A percentile compares a stretch with the other conserved stretches of the same genome.
Conservation (phyloP, 2,888 invertebrate species). For the Drosophila paramelanica region DNA sequence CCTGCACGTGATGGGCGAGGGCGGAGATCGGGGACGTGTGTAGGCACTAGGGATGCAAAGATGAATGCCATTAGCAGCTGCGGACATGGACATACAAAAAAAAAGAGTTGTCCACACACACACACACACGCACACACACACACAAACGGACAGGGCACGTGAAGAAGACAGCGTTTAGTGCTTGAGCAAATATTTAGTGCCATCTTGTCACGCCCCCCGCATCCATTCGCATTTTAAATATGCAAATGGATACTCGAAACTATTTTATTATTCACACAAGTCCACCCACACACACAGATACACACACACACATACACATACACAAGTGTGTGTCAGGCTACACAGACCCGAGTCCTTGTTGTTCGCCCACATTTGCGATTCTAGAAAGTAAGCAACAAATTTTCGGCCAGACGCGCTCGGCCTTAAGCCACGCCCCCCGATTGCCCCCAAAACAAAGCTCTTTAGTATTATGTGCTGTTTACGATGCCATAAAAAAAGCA, state of each 20-base stretch:
- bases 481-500: conserved; percentile 64
- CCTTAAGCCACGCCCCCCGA: conserved; percentile 23
- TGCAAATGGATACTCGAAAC: conserved; percentile 74
- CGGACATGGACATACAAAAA: conserved; percentile 23
- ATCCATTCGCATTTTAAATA: conserved; percentile 57
- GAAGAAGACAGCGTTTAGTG: conserved; percentile 40
- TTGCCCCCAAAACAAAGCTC: conserved; percentile 34
- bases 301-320: conserved; percentile 16
- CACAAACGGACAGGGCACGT: conserved; percentile 8
- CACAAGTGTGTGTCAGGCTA: background rate
- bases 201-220: conserved; percentile 24
- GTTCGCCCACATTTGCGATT: conserved; percentile 22
- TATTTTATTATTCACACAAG: conserved; percentile 71
- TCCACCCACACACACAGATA: conserved; percentile 11
- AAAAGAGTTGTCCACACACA: conserved; percentile 27
- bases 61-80: conserved; percentile 51
- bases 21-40: background rate
- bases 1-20: conserved; percentile 30
- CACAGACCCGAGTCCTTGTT: conserved; percentile 14
- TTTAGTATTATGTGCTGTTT: conserved; percentile 76
- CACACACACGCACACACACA: conserved; percentile 8
- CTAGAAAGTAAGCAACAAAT: conserved; percentile 49
- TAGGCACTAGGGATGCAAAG: conserved; percentile 15
- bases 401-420: conserved; percentile 48
- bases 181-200: conserved; percentile 57